Percentiles rank a stretch among this genome's conserved stretches.
Conservation (phyloP, 2,113 vertebrate genomes). For the Arenaria interpres region DNA sequence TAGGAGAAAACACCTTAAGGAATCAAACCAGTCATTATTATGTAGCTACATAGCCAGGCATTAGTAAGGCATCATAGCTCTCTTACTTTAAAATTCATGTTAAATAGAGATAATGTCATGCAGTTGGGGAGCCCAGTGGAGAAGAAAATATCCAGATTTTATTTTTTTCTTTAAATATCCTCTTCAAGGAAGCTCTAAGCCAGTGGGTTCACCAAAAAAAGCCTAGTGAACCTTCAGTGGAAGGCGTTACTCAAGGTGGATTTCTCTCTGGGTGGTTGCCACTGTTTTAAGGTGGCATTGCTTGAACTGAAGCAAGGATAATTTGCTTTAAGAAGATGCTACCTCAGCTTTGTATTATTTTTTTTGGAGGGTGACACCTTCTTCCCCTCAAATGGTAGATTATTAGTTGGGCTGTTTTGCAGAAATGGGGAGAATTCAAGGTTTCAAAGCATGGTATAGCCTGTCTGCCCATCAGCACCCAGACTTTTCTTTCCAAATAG, state of each 20-base stretch:
- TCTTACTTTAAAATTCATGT: background rate
- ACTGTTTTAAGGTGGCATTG: constrained; percentile 40
- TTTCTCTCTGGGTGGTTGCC: constrained; percentile 52
- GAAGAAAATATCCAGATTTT: constrained; percentile 47
- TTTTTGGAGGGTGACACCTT: background rate
- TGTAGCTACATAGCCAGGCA: background rate
- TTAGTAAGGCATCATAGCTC: background rate
- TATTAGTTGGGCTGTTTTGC: background rate
- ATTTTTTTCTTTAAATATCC: constrained; percentile 65
- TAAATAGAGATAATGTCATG: background rate
- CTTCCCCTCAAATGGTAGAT: background rate
- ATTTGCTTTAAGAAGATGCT: constrained; percentile 36
- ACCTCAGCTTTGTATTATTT: background rate
- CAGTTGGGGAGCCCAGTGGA: background rate
- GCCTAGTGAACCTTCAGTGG: constrained; percentile 40
- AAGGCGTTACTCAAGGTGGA: constrained; percentile 1
- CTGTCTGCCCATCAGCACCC: background rate
- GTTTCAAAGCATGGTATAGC: background rate
- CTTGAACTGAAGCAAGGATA: constrained; percentile 25
- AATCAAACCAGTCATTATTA: background rate
- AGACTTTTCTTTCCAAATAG: background rate
- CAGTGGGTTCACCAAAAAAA: constrained; percentile 46
- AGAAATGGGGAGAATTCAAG: background rate
- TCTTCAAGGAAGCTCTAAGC: constrained; percentile 44
- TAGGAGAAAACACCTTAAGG: background rate